These are phyloP conservation scores for Capromys pilorides DNA, from an alignment of 2,797 vertebrate species.

Conservation along the genomic window DNA sequence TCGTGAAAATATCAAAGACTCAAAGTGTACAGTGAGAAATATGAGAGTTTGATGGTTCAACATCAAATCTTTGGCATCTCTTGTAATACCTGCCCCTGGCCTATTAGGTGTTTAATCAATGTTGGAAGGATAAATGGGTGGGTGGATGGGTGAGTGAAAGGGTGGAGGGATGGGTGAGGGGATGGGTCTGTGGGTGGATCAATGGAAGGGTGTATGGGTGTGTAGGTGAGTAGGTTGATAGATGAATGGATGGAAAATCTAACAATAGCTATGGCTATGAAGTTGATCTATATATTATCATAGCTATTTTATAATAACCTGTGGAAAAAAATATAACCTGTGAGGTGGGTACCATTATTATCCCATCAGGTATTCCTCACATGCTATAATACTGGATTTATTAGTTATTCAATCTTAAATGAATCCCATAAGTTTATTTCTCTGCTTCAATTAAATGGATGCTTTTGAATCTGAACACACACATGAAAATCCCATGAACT, in stretches of 20 bases:
- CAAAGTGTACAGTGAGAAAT: neutral
- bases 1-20: neutral
- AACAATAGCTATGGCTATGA: neutral
- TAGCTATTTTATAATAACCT: neutral
- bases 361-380: neutral
- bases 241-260: too few species aligned
- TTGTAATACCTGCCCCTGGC: neutral
- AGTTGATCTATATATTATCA: neutral
- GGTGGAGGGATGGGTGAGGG: too few species aligned
- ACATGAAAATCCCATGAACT: neutral
- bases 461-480: neutral
- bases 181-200: too few species aligned
- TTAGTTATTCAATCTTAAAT: neutral
- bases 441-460: neutral
- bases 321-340: fast-evolving
- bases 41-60: neutral
- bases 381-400: neutral
- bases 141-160: neutral
- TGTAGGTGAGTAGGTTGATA: too few species aligned
- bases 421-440: neutral
- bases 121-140: neutral
- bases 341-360: neutral
- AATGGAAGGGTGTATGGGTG: too few species aligned
- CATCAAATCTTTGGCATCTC: neutral
- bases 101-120: neutral